Base-by-base conservation (phyloP, 2,888 invertebrate species). In the Phragmatobia fuliginosa region DNA sequence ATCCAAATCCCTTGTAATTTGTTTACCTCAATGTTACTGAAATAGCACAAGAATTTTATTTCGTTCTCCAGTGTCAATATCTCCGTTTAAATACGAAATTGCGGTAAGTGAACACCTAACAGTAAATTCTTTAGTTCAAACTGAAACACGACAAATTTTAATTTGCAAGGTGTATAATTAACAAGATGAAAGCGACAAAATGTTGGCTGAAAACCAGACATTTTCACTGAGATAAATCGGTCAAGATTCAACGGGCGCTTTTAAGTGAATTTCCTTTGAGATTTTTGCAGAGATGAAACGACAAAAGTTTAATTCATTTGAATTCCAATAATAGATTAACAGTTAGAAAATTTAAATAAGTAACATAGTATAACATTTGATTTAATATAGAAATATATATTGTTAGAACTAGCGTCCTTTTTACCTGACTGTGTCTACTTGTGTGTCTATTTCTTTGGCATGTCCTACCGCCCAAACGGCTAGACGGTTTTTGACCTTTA, bases 31-130 rank as follows among this genome's bases (percentile, higher is more conserved):
- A 16, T 25, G n/a, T 38, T 14, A 25, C 36, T 8, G 5, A 7
- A 61, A 61, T 18, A 61, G 6, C 14, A 36, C n/a, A 36, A 62
- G 36, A 28, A 62, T 28, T 38, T 38, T 38, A 25, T 38, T 62
- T 62, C 33, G 8, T 62, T 18, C 18, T 18, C 7, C 28, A 28
- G 8, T 62, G 36, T 38, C 38, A 38, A 38, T 18, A 62, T 28
- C 10, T 38, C 38, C 38, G 21, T 38, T 38, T 62, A 18, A 38
- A 28, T 61, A 41, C 28, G 10, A 41, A 62, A 62, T 62, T 28
- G 38, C 18, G 62, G 62, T 41, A 41, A 62, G 38, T 41, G 21
- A 41, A 62, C n/a, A n/a, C n/a, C n/a, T 62, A 38, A 62, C 38
- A 28, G 38, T 62, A 38, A 38, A 41, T 28, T 41, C 11, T 18